Percentiles rank a stretch among this genome's conserved stretches.
phyloP scores from a whole-genome alignment of 2,888 invertebrate genomes.

The Chrysopilus asiliformis region DNA sequence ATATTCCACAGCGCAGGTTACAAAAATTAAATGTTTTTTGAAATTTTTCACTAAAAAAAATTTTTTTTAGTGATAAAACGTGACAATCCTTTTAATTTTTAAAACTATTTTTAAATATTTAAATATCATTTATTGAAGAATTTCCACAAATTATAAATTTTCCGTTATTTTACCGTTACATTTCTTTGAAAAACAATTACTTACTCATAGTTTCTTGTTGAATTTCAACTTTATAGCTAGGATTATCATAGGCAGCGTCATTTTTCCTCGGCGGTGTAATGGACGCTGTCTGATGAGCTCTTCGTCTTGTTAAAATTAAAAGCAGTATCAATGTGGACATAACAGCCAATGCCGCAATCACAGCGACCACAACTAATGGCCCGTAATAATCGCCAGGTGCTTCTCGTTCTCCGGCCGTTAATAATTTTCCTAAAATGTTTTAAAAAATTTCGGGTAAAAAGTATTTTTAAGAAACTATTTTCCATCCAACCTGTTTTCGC shows the following conservation, averaged over 20 bases:
- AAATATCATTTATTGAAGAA: background rate
- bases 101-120: too few relatives aligned
- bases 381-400: constrained; percentile 66
- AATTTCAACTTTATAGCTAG: constrained; percentile 85
- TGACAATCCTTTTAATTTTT: too few relatives aligned
- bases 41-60: too few relatives aligned
- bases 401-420: constrained; percentile 30
- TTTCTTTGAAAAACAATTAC: constrained; percentile 11
- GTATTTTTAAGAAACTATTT: background rate
- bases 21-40: too few relatives aligned
- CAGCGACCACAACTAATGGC: constrained; percentile 75
- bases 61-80: too few relatives aligned
- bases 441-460: background rate
- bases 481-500: constrained; percentile 34
- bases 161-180: too few relatives aligned
- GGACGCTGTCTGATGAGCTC: constrained; percentile 55
- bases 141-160: background rate
- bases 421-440: constrained; percentile 38
- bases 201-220: constrained; percentile 87
- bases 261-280: constrained; percentile 68
- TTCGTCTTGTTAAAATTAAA: constrained; percentile 64
- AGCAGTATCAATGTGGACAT: constrained; percentile 66
- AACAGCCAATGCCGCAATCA: constrained; percentile 73
- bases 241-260: constrained; percentile 85
- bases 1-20: too few relatives aligned